Base-by-base conservation (phyloP, 2,888 invertebrate genomes). In the Dynastes maya region DNA sequence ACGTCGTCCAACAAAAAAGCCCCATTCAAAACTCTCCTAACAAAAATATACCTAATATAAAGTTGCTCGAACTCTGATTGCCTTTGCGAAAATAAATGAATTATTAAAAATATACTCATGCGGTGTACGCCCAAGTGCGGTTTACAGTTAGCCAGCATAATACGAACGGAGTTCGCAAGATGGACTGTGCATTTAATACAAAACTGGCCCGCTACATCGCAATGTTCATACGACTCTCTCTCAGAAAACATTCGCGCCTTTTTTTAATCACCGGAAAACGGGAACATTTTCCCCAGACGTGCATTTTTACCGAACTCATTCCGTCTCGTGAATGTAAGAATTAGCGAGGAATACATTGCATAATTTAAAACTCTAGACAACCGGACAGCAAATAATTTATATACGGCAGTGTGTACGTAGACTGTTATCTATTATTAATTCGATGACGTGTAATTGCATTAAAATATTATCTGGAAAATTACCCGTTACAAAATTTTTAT, bases 231-330 rank as follows among this genome's bases (percentile, higher is more conserved):
- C 53, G 51, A 70, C 51, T 76, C 76, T 78, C 81, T 81, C 8
- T 45, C 80, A 82, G 81, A 81, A 81, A 80, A 80, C 78, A 80
- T 79, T 80, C 80, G 82, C 83, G 83, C 82, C 82, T 84, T 86
- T 86, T 55, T 87, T 86, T 86, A 86, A 87, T 86, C 86, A 86
- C 85, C 83, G 80, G 58, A 72, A 72, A 81, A 81, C 83, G 82
- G 82, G 84, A 84, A 83, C 83, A 85, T 85, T 85, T 58, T 86
- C 86, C 86, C 86, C 79, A 85, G 86, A 86, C 86, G 82, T 84
- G 83, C 85, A 86, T 86, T 87, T 87, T 86, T 86, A 82, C 84
- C 82, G 83, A 86, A 85, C 86, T 86, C 86, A 85, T 87, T 86
- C 85, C 85, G 58, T 53, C 16, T 70, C 53, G 51, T 16, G 70